These are phyloP conservation scores for Charina bottae DNA, from an alignment of 2,113 vertebrate genomes.

Conservation along the genomic window DNA sequence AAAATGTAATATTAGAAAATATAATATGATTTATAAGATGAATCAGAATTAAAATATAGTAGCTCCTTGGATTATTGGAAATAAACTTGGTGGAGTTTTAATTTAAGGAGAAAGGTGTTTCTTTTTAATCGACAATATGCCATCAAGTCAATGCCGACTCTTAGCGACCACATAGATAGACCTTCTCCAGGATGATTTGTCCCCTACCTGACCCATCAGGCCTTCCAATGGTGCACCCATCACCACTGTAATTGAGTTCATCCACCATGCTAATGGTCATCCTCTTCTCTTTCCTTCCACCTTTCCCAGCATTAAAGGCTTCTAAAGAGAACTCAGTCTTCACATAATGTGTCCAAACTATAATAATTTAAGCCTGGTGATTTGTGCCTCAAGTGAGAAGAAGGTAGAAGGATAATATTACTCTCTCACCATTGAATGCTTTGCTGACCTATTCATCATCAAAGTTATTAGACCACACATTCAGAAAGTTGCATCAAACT, in stretches of 20 bases:
- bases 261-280: neutral
- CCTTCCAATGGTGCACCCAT: neutral
- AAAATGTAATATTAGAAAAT: neutral
- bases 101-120: neutral
- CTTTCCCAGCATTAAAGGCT: neutral
- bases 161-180: neutral
- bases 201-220: neutral
- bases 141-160: neutral
- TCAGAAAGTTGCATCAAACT: neutral
- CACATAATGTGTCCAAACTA: neutral
- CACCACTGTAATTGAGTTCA: neutral
- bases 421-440: neutral
- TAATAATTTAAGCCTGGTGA: neutral
- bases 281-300: neutral
- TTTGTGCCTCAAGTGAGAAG: neutral
- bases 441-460: neutral
- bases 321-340: neutral
- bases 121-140: neutral
- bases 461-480: no score
- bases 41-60: neutral
- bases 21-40: neutral
- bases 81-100: neutral
- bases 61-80: neutral
- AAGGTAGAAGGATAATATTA: neutral
- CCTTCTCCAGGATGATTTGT: neutral